Conservation (phyloP, 2,113 vertebrate genomes). For the Bagarius yarrelli region DNA sequence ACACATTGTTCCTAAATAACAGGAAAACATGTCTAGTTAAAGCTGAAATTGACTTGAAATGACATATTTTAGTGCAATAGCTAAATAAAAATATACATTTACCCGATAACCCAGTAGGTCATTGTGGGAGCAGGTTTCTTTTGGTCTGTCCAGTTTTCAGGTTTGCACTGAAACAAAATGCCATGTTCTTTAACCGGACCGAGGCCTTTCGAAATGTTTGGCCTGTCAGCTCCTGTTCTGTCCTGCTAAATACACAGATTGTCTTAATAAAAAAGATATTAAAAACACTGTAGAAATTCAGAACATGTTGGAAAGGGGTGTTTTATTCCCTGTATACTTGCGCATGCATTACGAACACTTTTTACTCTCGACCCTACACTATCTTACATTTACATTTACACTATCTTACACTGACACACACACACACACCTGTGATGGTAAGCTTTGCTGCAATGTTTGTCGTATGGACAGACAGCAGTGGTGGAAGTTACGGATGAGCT, state of each 20-base stretch:
- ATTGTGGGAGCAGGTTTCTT: slow-evolving; percentile 86
- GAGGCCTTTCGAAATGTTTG: slow-evolving; percentile 60
- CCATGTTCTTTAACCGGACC: slow-evolving; percentile 85
- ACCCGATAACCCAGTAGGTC: slow-evolving; percentile 99
- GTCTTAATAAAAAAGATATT: no score
- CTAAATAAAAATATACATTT: slow-evolving; percentile 45
- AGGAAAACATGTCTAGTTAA: not conserved
- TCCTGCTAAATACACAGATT: slow-evolving; percentile 47
- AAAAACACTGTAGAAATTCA: not conserved
- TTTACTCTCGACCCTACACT: not conserved
- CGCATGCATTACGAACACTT: not conserved
- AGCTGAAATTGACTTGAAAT: no score
- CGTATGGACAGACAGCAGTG: slow-evolving; percentile 94
- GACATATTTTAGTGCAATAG: not conserved
- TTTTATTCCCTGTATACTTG: not conserved
- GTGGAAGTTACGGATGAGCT: slow-evolving; percentile 91
- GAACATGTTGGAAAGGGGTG: not conserved
- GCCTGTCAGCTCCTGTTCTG: slow-evolving; percentile 51
- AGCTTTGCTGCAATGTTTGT: slow-evolving; percentile 82
- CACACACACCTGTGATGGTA: slow-evolving; percentile 73
- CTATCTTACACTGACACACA: not conserved
- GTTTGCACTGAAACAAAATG: slow-evolving; percentile 89
- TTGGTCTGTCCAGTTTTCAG: slow-evolving; percentile 88
- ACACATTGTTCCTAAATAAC: not conserved
- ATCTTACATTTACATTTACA: not conserved